Evolutionary conservation across 2,888 invertebrate species (phyloP).

Genomic region (Oscheius sp.): DNA sequence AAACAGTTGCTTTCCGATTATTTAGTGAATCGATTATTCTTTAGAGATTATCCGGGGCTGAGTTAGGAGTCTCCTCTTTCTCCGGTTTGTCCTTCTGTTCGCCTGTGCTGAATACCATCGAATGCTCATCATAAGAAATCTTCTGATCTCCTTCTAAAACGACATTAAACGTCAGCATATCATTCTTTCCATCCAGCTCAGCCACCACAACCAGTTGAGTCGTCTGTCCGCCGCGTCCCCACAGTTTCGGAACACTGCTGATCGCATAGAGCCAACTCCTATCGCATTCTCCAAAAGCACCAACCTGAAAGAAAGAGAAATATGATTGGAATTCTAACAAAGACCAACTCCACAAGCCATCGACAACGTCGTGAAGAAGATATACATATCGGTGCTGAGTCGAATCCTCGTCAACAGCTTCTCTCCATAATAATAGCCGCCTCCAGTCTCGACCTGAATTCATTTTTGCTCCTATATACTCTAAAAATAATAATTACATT

Average conservation of each 20-base stretch:
- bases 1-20: too few relatives aligned
- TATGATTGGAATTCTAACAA: neutral
- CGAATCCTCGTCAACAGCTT: neutral
- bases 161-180: neutral
- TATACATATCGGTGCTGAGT: neutral
- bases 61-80: too few relatives aligned
- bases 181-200: neutral
- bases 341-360: neutral
- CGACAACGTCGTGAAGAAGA: neutral
- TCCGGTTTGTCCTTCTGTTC: too few relatives aligned
- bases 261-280: neutral
- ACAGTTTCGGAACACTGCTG: neutral
- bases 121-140: too few relatives aligned
- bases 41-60: too few relatives aligned
- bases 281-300: too few relatives aligned
- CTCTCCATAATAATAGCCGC: slow-evolving; percentile 1
- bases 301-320: too few relatives aligned
- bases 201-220: neutral
- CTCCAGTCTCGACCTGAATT: neutral
- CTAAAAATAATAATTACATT: too few relatives aligned
- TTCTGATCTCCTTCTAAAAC: neutral
- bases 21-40: too few relatives aligned
- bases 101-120: too few relatives aligned
- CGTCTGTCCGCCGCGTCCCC: neutral
- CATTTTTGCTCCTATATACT: too few relatives aligned